Percentiles rank a stretch among this genome's conserved stretches.
These are phyloP conservation scores for Callimorpha dominula DNA, from an alignment of 2,888 invertebrate species.

Conservation along the genomic window DNA sequence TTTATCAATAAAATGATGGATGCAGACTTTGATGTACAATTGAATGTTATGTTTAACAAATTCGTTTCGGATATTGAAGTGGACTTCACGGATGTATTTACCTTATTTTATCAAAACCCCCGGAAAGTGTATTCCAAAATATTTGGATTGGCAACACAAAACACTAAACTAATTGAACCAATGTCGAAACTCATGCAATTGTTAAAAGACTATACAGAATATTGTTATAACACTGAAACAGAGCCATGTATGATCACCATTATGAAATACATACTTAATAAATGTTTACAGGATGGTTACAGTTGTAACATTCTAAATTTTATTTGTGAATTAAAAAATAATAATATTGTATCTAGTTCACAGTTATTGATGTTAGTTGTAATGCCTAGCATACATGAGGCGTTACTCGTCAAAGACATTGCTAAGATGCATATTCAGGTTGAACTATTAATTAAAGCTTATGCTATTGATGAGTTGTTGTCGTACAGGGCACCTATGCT, in stretches of 20 bases:
- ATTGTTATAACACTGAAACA: constrained; percentile 71
- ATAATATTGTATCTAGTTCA: constrained; percentile 61
- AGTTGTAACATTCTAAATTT: constrained; percentile 69
- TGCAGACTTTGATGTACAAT: constrained; percentile 57
- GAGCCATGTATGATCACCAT: constrained; percentile 69
- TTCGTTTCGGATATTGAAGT: constrained; percentile 61
- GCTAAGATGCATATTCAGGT: constrained; percentile 62
- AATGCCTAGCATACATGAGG: constrained; percentile 76
- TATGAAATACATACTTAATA: constrained; percentile 60
- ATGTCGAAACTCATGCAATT: constrained; percentile 72
- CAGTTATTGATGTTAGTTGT: constrained; percentile 71
- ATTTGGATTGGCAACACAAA: constrained; percentile 70
- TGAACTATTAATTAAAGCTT: constrained; percentile 64
- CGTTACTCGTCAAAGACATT: constrained; percentile 63
- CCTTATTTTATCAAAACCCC: constrained; percentile 76
- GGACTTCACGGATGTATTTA: constrained; percentile 67
- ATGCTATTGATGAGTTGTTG: constrained; percentile 62
- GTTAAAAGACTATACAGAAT: constrained; percentile 66
- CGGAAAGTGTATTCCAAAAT: constrained; percentile 67
- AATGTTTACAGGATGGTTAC: constrained; percentile 54
- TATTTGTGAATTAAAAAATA: constrained; percentile 64
- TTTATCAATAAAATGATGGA: constrained; percentile 60
- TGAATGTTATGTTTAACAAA: constrained; percentile 77
- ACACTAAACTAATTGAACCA: constrained; percentile 66
- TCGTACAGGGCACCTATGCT: constrained; percentile 75